Conservation (phyloP, 2,113 vertebrate genomes). For the Pelecanoides urinatrix region DNA sequence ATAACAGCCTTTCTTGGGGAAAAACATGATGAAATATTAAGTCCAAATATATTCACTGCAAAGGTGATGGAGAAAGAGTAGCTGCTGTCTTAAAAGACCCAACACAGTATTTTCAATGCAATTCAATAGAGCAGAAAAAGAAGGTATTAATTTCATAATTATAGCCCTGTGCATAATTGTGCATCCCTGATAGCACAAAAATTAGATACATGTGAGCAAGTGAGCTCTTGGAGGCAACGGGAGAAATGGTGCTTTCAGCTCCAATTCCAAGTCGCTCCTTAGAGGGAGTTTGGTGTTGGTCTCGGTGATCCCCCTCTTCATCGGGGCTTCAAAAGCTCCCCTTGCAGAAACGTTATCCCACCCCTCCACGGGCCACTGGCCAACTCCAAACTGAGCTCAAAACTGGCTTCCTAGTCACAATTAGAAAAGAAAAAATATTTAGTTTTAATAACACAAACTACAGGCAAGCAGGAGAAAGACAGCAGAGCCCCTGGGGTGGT, state of each 20-base stretch:
- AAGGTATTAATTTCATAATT: not conserved
- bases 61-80: not conserved
- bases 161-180: not conserved
- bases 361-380: not conserved
- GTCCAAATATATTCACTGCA: not conserved
- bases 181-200: not conserved
- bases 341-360: not conserved
- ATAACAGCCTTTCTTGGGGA: not conserved
- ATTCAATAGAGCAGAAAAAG: not conserved
- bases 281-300: not conserved
- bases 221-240: not conserved
- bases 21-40: conserved; percentile 38
- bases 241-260: not conserved
- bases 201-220: not conserved
- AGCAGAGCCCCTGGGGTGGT: accelerated
- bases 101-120: not conserved
- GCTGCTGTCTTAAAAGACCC: not conserved
- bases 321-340: not conserved
- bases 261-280: accelerated
- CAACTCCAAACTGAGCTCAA: not conserved
- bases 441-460: not conserved
- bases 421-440: not conserved
- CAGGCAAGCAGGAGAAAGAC: not conserved
- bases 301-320: not conserved
- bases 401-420: not conserved